Evolutionary conservation across 2,113 vertebrate species (phyloP).

Genomic region (Axis porcinus): DNA sequence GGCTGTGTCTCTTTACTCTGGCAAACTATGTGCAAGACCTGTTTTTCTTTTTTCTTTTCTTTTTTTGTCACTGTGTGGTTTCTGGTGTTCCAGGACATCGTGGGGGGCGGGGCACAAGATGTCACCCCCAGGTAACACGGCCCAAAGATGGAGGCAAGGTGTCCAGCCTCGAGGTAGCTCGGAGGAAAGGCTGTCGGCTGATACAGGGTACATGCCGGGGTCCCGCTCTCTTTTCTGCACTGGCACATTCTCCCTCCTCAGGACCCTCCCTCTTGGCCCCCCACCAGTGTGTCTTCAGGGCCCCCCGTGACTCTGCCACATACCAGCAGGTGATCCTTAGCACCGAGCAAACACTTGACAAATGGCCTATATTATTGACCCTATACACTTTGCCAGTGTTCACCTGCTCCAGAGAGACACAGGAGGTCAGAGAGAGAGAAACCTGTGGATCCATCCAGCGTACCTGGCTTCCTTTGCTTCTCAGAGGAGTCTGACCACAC

Average conservation of each 20-base stretch:
- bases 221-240: neutral
- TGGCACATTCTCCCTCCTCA: neutral
- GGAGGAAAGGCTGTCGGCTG: neutral
- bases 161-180: neutral
- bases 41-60: neutral
- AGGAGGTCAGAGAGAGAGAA: neutral
- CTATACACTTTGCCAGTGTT: accelerated
- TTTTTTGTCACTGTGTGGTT: neutral
- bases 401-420: neutral
- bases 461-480: neutral
- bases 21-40: neutral
- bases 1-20: too few relatives aligned
- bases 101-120: accelerated
- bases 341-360: accelerated
- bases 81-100: neutral
- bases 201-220: accelerated
- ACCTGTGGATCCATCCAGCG: accelerated
- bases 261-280: neutral
- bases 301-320: accelerated
- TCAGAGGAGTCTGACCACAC: neutral
- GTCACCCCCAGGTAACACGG: accelerated
- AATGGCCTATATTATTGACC: accelerated
- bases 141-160: accelerated
- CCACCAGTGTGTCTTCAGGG: accelerated
- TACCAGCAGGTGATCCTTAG: neutral